These are phyloP conservation scores for Tichodroma muraria DNA, from an alignment of 2,113 vertebrate genomes.

Conservation along the genomic window DNA sequence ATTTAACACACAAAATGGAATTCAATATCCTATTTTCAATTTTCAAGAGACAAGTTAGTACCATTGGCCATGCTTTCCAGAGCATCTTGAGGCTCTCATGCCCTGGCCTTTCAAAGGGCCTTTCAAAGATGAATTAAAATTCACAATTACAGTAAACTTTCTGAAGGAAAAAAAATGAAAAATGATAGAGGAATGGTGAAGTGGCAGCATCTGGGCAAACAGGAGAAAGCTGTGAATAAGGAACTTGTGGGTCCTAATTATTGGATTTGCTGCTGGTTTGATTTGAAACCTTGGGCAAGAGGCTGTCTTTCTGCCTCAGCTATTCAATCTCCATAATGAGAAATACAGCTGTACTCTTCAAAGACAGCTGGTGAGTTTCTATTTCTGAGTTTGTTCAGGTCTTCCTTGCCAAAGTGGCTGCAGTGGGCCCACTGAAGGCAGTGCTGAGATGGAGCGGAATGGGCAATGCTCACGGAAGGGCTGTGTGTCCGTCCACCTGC, in stretches of 20 bases:
- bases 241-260: not conserved
- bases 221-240: not conserved
- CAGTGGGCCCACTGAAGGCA: not conserved
- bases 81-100: not conserved
- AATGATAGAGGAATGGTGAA: not conserved
- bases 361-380: not conserved
- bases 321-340: not conserved
- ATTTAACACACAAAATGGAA: not conserved
- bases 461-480: fast-evolving
- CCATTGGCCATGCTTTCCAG: not conserved
- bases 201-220: not conserved
- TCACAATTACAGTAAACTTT: not conserved
- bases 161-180: not conserved
- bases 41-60: not conserved
- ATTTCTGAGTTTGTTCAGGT: not conserved
- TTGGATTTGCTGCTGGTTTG: not conserved
- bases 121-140: not conserved
- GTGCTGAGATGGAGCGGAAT: not conserved
- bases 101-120: not conserved
- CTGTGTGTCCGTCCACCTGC: fast-evolving
- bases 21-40: not conserved
- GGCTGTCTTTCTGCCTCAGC: not conserved
- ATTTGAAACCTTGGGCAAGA: not conserved
- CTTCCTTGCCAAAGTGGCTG: not conserved
- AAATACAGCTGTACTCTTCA: not conserved